Evolutionary conservation across 2,113 vertebrate species (phyloP).

Genomic region (Mixornis gularis): DNA sequence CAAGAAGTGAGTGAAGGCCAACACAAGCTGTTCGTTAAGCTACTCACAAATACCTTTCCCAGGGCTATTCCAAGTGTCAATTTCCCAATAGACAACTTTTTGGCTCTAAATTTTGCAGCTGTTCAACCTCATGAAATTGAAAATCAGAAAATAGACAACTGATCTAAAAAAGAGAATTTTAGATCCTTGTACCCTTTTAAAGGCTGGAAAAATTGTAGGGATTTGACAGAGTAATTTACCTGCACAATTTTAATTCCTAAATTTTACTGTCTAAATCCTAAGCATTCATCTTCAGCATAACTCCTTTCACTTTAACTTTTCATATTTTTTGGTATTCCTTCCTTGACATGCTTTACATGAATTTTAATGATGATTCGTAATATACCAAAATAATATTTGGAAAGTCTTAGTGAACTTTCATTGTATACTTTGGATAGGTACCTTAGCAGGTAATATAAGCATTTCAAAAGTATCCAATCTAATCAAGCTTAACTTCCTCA

Average conservation of each 20-base stretch:
- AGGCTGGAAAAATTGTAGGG: not conserved
- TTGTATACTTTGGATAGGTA: not conserved
- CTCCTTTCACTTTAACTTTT: not conserved
- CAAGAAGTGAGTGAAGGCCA: not conserved
- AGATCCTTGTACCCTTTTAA: not conserved
- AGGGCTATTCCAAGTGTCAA: not conserved
- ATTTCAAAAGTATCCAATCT: not conserved
- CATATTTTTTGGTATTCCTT: not conserved
- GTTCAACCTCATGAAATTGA: not conserved
- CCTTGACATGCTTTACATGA: not conserved
- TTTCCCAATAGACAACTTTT: not conserved
- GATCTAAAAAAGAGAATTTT: not conserved
- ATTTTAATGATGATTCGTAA: not conserved
- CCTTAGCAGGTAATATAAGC: not conserved
- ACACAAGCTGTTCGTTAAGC: not conserved
- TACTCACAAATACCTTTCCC: not conserved
- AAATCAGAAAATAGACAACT: not conserved
- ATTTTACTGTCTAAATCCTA: not conserved
- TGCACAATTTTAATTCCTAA: not conserved
- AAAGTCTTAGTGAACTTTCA: not conserved
- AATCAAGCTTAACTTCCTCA: not conserved
- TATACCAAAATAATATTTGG: not conserved
- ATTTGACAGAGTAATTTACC: not conserved
- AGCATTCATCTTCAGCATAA: not conserved
- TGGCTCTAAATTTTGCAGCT: not conserved